A percentile compares a stretch with the other conserved stretches of the same genome.
These are phyloP conservation scores for Epistrophe eligans DNA, from an alignment of 2,888 invertebrate species.

Conservation along the genomic window DNA sequence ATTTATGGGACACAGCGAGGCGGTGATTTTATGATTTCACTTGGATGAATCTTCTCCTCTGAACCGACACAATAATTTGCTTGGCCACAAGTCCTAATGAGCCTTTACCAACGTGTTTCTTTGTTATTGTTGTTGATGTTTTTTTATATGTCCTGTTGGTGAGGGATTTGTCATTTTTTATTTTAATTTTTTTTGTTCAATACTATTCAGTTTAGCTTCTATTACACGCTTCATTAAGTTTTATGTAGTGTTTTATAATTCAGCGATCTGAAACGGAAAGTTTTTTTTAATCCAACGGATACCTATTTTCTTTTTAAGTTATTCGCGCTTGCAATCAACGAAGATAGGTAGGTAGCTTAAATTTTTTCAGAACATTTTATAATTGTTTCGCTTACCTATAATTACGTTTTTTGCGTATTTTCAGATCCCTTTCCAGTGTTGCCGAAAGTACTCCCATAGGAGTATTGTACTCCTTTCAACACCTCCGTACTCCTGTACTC, in stretches of 20 bases:
- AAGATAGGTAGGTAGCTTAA: neutral
- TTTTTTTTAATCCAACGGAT: neutral
- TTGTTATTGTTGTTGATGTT: neutral
- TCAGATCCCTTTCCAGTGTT: too few species aligned
- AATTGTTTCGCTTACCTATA: too few species aligned
- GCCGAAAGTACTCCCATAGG: too few species aligned
- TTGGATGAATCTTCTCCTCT: constrained; percentile 45
- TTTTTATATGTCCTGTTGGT: neutral
- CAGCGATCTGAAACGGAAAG: constrained; percentile 11
- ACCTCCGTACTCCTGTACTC: too few species aligned
- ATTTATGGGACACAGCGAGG: constrained; percentile 73
- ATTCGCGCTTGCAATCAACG: neutral
- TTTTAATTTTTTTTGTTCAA: neutral
- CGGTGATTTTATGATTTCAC: constrained; percentile 72
- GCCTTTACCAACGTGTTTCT: constrained; percentile 49
- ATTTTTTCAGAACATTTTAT: too few species aligned
- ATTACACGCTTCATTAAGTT: constrained; percentile 36
- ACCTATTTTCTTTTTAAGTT: neutral
- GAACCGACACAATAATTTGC: constrained; percentile 56
- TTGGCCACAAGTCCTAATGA: constrained; percentile 72
- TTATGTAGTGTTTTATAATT: constrained; percentile 15
- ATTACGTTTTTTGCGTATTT: too few species aligned
- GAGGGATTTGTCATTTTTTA: neutral
- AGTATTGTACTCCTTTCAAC: too few species aligned
- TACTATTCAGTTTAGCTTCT: constrained; percentile 16